Conservation (phyloP, 2,797 vertebrate species). For the Eulemur mongoz region DNA sequence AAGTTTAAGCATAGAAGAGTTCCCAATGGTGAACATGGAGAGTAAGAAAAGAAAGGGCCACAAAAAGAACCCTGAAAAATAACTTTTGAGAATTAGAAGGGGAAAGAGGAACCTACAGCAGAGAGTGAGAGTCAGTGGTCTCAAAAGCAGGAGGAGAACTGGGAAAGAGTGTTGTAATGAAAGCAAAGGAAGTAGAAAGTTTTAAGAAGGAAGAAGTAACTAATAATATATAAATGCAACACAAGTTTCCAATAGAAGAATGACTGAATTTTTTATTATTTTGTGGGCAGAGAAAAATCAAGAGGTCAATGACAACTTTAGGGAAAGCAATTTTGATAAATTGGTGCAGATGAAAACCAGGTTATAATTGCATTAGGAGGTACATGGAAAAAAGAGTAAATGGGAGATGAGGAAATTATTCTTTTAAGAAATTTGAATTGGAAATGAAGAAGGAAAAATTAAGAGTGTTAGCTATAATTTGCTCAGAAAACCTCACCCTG, state of each 20-base stretch:
- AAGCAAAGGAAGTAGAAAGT: neutral
- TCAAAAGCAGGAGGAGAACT: neutral
- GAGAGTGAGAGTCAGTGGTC: neutral
- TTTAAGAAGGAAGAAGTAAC: neutral
- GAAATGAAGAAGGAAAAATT: conserved; percentile 26
- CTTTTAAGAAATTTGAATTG: conserved; percentile 41
- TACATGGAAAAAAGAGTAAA: neutral
- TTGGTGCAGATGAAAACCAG: neutral
- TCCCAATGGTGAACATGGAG: neutral
- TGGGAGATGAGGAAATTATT: neutral
- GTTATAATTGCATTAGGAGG: neutral
- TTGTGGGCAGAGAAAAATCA: neutral
- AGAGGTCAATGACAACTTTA: neutral
- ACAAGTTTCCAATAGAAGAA: neutral
- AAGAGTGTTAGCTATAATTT: conserved; percentile 24
- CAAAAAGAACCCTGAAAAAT: neutral
- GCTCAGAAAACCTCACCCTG: conserved; percentile 36
- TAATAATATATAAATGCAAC: neutral
- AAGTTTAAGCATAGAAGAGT: neutral
- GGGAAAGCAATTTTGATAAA: conserved; percentile 3
- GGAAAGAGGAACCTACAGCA: neutral
- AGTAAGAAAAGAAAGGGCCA: neutral
- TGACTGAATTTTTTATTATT: neutral
- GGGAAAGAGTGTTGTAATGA: neutral
- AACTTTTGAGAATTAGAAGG: neutral